Percentiles rank a stretch among this genome's conserved stretches.
phyloP scores from a whole-genome alignment of 2,888 invertebrate genomes.

The Aphidius colemani region DNA sequence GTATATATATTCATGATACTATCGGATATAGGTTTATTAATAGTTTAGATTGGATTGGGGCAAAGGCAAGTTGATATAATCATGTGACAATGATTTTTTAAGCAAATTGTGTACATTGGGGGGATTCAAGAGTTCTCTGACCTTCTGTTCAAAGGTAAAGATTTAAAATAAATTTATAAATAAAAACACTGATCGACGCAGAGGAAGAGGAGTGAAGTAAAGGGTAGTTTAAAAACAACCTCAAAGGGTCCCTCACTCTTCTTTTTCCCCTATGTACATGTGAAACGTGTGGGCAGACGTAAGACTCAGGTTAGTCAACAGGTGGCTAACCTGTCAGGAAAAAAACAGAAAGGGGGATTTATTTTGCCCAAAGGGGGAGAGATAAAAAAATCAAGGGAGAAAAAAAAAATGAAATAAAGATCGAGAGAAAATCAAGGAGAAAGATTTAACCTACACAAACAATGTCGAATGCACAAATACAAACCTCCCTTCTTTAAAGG shows the following conservation, averaged over 20 bases:
- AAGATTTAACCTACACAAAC: conserved; percentile 54
- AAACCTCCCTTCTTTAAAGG: conserved; percentile 48
- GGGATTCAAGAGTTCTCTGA: conserved; percentile 47
- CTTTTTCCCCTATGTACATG: conserved; percentile 19
- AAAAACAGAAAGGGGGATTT: conserved; percentile 33
- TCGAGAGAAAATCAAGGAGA: conserved; percentile 32
- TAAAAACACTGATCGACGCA: conserved; percentile 25
- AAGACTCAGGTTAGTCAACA: conserved; percentile 59
- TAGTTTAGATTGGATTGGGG: no score
- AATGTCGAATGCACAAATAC: conserved; percentile 58
- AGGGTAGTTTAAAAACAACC: conserved; percentile 54
- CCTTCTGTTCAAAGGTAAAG: conserved; percentile 31
- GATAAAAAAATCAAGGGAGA: conserved; percentile 24
- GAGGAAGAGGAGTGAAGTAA: conserved; percentile 27
- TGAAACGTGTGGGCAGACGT: conserved; percentile 47
- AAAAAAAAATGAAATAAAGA: conserved; percentile 23
- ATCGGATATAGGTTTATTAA: no score
- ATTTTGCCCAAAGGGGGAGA: not conserved
- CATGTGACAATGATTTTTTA: not conserved
- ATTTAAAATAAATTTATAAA: conserved; percentile 42
- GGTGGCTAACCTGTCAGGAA: conserved; percentile 58
- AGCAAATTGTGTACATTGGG: conserved; percentile 4
- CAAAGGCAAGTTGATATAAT: no score
- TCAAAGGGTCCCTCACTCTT: conserved; percentile 25
- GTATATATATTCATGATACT: no score